phyloP scores from a whole-genome alignment of 2,113 vertebrate genomes.

The Emydocephalus ijimae region DNA sequence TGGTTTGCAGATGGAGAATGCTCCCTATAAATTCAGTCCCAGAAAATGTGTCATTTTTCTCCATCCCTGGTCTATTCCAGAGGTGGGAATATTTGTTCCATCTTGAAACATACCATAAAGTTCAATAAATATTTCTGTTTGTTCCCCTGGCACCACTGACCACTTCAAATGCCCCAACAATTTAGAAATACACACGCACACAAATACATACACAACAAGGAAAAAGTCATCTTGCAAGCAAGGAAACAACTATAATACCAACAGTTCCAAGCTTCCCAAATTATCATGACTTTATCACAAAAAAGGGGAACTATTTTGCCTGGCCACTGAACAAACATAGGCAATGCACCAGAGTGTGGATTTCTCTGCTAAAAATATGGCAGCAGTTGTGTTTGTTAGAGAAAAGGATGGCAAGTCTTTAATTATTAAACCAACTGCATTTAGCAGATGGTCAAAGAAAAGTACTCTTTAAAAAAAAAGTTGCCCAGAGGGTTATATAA shows the following conservation, averaged over 20 bases:
- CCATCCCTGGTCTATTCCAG: background rate
- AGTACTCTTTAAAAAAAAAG: constrained; percentile 75
- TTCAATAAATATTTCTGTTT: background rate
- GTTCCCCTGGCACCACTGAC: background rate
- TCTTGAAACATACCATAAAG: background rate
- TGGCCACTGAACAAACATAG: background rate
- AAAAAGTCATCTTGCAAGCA: background rate
- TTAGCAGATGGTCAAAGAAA: constrained; percentile 81
- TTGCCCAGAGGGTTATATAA: constrained; percentile 81
- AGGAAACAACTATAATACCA: background rate
- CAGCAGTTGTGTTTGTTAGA: constrained; percentile 60
- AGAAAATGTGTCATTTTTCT: background rate
- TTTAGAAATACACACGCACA: background rate
- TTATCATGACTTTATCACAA: rapidly evolving
- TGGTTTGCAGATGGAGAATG: background rate
- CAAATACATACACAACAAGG: too few species aligned
- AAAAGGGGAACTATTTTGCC: constrained; percentile 26
- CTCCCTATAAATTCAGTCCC: background rate
- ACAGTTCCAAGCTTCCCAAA: background rate
- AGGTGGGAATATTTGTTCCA: background rate
- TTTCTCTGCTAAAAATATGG: constrained; percentile 58
- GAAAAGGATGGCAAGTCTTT: constrained; percentile 68
- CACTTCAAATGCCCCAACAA: background rate
- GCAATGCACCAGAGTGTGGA: constrained; percentile 31
- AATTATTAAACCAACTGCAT: constrained; percentile 81